Base-by-base conservation (phyloP, 2,797 vertebrate genomes). In the Neomorphus geoffroyi region DNA sequence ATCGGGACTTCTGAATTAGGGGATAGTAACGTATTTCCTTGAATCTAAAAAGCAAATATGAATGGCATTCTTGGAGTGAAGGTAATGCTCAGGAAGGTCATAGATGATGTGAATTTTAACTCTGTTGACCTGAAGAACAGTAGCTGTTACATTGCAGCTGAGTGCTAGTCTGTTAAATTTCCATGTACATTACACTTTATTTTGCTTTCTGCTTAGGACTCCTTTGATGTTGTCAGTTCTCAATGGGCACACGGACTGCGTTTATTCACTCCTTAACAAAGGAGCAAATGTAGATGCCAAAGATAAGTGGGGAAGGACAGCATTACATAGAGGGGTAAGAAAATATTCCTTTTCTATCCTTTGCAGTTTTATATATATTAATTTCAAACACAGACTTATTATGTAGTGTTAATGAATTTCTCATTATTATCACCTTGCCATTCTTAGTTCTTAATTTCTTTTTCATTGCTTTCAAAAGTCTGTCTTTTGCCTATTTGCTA, bases 291-390 rank as follows among this genome's bases (percentile, higher is more conserved):
- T 99, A 84, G 99, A 99, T 98, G 99, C 99, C 99, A 99, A 99
- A 99, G 99, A 99, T 97, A 99, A 99, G 84, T 99, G 99, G 99
- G 99, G 99, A 95, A 98, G 99, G 97, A 99, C 99, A 9, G 99
- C 99, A 37, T 96, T 99, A 45, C 99, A 99, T 71, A 98, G 99
- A 98, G 99, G 99, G 98, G 99, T 99, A 97, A 99, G 98, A 66
- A 14, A 75, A 53, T 86, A 57, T 50, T 58, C 16, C 27, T 43
- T 24, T 67, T 90, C 71, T 91, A 57, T 89, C 27, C 17, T 82
- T 80, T 64, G 18, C 32, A 30, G 33, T 77, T 72, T 54, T 46
- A 32, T 50, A 15, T 8, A 0, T 27, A 28, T 0, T 50, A 8
- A 80, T 79, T 86, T 90, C 22, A 66, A 60, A 48, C 56, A 50